Conservation (phyloP, 2,113 vertebrate genomes). For the Pipa parva region DNA sequence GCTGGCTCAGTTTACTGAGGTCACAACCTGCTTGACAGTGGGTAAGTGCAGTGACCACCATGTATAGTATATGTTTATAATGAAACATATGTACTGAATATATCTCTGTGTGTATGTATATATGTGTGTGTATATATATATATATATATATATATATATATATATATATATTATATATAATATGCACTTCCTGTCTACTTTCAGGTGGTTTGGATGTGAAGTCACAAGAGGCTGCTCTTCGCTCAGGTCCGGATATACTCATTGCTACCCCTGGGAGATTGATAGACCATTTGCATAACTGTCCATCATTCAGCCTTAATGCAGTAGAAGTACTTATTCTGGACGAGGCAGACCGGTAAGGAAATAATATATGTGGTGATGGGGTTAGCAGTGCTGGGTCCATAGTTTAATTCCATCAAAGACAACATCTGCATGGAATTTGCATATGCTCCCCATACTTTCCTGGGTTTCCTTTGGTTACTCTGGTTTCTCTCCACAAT, state of each 20-base stretch:
- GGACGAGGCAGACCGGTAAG: slow-evolving; percentile 91
- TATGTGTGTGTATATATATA: no score
- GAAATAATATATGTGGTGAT: not conserved
- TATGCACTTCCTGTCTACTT: no score
- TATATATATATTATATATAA: no score
- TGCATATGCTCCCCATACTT: no score
- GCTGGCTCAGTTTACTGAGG: slow-evolving; percentile 85
- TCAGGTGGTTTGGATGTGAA: slow-evolving; percentile 91
- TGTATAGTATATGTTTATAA: not conserved
- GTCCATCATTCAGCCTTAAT: slow-evolving; percentile 86
- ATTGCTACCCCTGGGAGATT: slow-evolving; percentile 91
- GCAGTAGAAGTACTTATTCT: slow-evolving; percentile 92
- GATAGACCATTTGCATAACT: slow-evolving; percentile 96
- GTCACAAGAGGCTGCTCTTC: slow-evolving; percentile 86
- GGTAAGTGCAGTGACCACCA: slow-evolving; percentile 63
- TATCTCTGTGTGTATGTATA: no score
- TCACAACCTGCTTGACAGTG: slow-evolving; percentile 86
- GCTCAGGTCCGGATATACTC: slow-evolving; percentile 85
- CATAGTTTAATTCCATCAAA: no score
- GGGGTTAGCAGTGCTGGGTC: no score
- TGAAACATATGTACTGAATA: no score
- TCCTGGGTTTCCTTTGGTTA: no score
- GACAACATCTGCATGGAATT: no score
- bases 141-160: no score
- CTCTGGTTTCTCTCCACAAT: no score